A percentile compares a stretch with the other conserved stretches of the same genome.
Conservation (phyloP, 2,888 invertebrate genomes). For the Polia nebulosa region DNA sequence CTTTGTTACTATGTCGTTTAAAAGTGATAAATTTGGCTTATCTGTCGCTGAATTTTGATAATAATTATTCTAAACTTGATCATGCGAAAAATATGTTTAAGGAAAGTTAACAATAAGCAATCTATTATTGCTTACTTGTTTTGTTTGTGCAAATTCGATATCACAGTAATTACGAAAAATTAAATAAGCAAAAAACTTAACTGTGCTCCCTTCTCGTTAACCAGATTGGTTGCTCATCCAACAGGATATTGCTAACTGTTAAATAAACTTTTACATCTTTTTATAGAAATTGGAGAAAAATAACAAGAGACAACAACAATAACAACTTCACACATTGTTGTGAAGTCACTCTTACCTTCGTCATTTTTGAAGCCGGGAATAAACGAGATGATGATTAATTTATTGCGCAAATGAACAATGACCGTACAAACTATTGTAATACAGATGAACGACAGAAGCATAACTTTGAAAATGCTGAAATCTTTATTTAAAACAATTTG, state of each 20-base stretch:
- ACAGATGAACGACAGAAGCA: constrained; percentile 22
- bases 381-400: constrained; percentile 44
- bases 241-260: not conserved
- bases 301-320: not conserved
- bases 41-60: not conserved
- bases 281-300: not conserved
- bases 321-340: not conserved
- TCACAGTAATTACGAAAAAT: no score
- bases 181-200: no score
- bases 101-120: not conserved
- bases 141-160: no score
- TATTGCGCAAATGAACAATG: constrained; percentile 39
- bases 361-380: constrained; percentile 13
- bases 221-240: not conserved
- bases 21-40: not conserved
- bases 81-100: not conserved
- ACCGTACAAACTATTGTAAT: not conserved
- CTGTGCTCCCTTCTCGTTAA: no score
- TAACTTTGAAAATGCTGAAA: not conserved
- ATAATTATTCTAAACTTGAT: not conserved
- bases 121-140: no score
- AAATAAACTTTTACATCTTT: not conserved
- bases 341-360: not conserved
- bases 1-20: not conserved
- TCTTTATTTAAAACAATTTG: not conserved